Conservation (phyloP, 2,797 vertebrate genomes). For the Lates japonicus region DNA sequence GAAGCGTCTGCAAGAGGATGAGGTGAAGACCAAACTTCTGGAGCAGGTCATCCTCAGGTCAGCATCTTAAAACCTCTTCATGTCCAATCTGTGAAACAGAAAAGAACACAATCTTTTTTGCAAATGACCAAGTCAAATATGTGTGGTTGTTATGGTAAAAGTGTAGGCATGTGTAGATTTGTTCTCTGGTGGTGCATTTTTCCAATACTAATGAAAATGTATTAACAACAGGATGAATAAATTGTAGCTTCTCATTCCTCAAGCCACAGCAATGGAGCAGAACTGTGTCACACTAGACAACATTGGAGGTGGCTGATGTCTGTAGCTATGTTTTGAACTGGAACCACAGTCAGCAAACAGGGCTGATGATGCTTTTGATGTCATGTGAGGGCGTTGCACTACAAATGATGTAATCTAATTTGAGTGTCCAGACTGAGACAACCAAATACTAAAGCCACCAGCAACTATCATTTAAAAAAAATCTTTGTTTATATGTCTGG, state of each 20-base stretch:
- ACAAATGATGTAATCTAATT: neutral
- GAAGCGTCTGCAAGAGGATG: slow-evolving; percentile 93
- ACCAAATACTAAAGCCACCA: neutral
- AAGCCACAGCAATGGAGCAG: neutral
- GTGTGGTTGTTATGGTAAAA: neutral
- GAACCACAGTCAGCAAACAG: neutral
- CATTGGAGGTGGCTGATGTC: neutral
- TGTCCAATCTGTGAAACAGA: neutral
- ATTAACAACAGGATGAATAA: neutral
- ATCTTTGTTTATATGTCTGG: neutral
- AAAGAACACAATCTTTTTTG: neutral
- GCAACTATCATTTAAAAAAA: neutral
- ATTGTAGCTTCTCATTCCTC: neutral
- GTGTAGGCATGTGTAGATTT: neutral
- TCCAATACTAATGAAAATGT: neutral
- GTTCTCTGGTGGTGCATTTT: neutral
- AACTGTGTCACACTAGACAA: neutral
- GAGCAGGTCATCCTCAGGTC: slow-evolving; percentile 93
- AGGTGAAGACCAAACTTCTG: slow-evolving; percentile 91
- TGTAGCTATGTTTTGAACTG: neutral
- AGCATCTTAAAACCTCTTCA: neutral
- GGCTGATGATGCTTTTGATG: neutral
- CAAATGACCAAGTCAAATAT: neutral
- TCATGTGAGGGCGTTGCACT: neutral
- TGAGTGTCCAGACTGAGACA: neutral